phyloP scores from a whole-genome alignment of 2,888 invertebrate genomes.

The Andrena minutula region DNA sequence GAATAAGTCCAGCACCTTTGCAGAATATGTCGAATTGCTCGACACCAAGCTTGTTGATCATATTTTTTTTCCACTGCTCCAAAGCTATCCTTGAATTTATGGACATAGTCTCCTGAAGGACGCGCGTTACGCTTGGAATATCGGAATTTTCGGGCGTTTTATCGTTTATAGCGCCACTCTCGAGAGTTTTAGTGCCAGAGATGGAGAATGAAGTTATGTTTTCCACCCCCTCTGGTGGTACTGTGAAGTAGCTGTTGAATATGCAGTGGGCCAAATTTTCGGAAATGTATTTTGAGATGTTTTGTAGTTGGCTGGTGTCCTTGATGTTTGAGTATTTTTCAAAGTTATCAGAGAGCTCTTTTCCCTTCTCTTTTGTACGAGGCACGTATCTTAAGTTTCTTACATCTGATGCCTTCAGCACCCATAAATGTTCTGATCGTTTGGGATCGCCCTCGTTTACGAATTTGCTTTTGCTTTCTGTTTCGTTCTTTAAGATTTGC shows the following conservation, averaged over 20 bases:
- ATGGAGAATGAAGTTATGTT: conserved; percentile 9
- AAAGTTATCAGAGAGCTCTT: background rate
- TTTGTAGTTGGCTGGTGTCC: background rate
- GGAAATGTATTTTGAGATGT: background rate
- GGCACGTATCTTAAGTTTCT: background rate
- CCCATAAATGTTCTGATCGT: background rate
- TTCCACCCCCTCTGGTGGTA: background rate
- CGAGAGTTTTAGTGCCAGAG: background rate
- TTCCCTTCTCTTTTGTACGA: background rate
- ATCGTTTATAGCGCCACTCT: background rate
- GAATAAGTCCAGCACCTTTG: conserved; percentile 37
- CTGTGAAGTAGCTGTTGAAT: background rate
- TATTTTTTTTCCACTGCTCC: conserved; percentile 31
- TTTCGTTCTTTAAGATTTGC: background rate
- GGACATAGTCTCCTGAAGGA: conserved; percentile 50
- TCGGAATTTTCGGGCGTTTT: background rate
- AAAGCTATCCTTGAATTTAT: conserved; percentile 13
- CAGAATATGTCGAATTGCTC: conserved; percentile 18
- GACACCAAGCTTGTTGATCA: conserved; percentile 36
- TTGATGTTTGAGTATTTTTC: background rate
- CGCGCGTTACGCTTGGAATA: conserved; percentile 24
- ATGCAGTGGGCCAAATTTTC: background rate
- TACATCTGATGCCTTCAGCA: background rate
- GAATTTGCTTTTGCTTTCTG: background rate
- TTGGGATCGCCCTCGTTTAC: background rate